Percentiles rank a stretch among this genome's conserved stretches.
Conservation (phyloP, 2,113 vertebrate genomes). For the Astatoreochromis straeleni region DNA sequence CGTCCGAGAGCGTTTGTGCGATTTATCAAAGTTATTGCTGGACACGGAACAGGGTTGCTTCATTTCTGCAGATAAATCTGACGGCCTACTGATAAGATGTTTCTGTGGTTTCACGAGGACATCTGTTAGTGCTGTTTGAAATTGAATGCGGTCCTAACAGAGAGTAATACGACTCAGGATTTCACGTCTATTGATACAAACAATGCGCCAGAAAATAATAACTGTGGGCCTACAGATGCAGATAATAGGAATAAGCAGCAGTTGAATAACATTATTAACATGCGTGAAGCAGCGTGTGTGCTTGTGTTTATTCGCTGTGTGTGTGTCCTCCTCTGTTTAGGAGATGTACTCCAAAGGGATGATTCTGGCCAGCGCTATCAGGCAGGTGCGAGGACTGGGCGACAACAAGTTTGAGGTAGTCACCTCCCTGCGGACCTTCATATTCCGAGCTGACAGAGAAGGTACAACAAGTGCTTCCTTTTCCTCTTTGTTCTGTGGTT, state of each 20-base stretch:
- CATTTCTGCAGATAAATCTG: slow-evolving; percentile 32
- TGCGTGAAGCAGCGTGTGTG: neutral
- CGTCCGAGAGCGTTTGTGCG: neutral
- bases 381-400: slow-evolving; percentile 76
- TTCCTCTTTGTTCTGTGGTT: neutral
- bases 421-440: slow-evolving; percentile 85
- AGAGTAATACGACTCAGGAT: neutral
- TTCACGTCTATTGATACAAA: slow-evolving; percentile 28
- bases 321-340: slow-evolving; percentile 56
- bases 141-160: neutral
- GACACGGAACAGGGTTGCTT: slow-evolving; percentile 13
- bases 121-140: slow-evolving; percentile 14
- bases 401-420: slow-evolving; percentile 95
- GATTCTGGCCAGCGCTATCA: slow-evolving; percentile 82
- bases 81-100: slow-evolving; percentile 3
- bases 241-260: slow-evolving; percentile 5
- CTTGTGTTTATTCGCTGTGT: neutral
- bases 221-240: neutral
- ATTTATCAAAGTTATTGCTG: slow-evolving; percentile 35
- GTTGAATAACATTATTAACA: neutral
- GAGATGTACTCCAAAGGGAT: slow-evolving; percentile 97
- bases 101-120: slow-evolving; percentile 22
- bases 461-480: slow-evolving; percentile 66
- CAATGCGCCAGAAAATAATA: neutral
- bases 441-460: slow-evolving; percentile 91